Base-by-base conservation (phyloP, 2,888 invertebrate genomes). In the Congeria kusceri region DNA sequence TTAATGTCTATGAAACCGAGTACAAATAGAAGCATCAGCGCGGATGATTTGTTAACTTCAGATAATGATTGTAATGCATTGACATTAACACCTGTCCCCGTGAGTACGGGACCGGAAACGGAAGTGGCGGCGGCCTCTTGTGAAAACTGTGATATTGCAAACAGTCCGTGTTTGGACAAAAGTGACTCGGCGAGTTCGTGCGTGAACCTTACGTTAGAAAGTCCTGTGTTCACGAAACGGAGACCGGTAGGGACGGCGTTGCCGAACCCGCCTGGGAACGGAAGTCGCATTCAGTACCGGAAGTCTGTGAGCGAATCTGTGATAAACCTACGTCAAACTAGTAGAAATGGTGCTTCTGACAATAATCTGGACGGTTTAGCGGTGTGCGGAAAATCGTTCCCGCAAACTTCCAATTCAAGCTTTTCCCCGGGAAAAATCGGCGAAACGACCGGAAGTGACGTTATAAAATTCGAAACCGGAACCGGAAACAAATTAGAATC, bases 331-430 rank as follows among this genome's bases (percentile, higher is more conserved):
- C 70, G 77, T 28, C 76, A 80, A 32, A 53, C 83, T 0, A 72
- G 53, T 46, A 57, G 76, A 56, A 72, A 75, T 56, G 66, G 68
- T 28, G 53, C 44, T 49, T 69, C 25, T 4, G 70, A 77, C 20
- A 72, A 65, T 59, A 75, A 64, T 58, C 69, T 73, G 59, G 80
- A 71, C 20, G 83, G 83, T 18, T 58, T 83, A 44, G 80, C 77
- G 59, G 83, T 83, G 32, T 77, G 75, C 57, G 83, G 83, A n/a
- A 80, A 73, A 59, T 83, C 83, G 9, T 83, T 71, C 46, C 69
- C 64, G 27, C 73, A 79, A 67, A 64, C 71, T 49, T 32, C 56
- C 58, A 67, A n/a, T 49, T 20, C 39, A 46, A 46, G 9, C 28
- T 15, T 53, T 11, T 18, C 20, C 15, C 5, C 28, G 20, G 28